phyloP scores from a whole-genome alignment of 2,113 vertebrate species.

The Panurus biarmicus region DNA sequence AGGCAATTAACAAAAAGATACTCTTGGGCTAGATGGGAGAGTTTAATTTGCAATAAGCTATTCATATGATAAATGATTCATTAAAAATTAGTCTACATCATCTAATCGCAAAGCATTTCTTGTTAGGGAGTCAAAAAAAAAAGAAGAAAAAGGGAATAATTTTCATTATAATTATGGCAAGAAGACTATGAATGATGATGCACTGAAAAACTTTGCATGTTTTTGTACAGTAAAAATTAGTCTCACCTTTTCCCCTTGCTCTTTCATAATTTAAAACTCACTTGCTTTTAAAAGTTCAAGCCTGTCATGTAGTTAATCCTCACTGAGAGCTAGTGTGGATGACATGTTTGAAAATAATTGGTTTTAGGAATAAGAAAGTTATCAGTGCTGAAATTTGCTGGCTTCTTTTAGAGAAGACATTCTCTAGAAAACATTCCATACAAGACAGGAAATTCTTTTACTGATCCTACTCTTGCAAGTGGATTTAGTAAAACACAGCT shows the following conservation, averaged over 20 bases:
- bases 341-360: conserved; percentile 40
- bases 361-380: background rate
- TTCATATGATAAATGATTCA: background rate
- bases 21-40: background rate
- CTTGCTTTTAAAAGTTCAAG: conserved; percentile 51
- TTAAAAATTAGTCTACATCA: background rate
- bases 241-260: conserved; percentile 11
- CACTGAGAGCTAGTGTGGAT: background rate
- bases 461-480: background rate
- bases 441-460: background rate
- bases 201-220: background rate
- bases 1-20: background rate
- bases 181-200: background rate
- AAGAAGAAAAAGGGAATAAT: background rate
- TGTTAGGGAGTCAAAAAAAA: background rate
- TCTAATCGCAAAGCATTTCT: background rate
- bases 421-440: background rate
- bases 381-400: background rate
- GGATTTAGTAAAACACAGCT: background rate
- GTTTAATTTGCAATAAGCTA: background rate
- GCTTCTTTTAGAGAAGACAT: background rate
- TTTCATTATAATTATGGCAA: background rate
- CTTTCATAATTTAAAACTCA: conserved; percentile 27
- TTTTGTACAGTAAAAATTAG: background rate
- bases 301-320: conserved; percentile 36